Conservation (phyloP, 2,113 vertebrate species). For the Eurypyga helias region DNA sequence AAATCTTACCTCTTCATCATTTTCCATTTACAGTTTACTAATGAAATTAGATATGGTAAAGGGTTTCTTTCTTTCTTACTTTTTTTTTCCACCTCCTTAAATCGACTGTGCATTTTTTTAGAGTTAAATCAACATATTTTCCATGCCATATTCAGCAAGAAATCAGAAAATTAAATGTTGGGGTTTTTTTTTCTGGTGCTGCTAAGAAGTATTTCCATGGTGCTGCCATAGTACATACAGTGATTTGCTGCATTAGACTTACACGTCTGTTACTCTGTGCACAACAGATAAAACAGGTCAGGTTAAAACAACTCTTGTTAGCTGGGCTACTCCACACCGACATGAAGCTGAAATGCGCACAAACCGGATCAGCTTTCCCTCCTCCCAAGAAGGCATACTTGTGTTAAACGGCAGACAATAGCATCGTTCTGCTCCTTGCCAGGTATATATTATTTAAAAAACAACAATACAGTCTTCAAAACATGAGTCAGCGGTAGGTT, state of each 20-base stretch:
- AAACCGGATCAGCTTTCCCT: neutral
- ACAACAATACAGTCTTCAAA: neutral
- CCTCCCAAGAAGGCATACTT: neutral
- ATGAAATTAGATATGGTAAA: constrained; percentile 76
- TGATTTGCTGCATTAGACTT: constrained; percentile 36
- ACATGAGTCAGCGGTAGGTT: neutral
- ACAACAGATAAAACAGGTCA: constrained; percentile 21
- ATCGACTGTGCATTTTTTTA: constrained; percentile 72
- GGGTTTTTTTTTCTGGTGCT: neutral
- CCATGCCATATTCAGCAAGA: constrained; percentile 75
- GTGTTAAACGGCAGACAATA: neutral
- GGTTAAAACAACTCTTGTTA: constrained; percentile 22
- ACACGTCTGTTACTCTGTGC: constrained; percentile 7
- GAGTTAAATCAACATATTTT: constrained; percentile 78
- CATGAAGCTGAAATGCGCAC: constrained; percentile 29
- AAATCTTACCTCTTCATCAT: constrained; percentile 71
- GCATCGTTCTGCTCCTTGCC: neutral
- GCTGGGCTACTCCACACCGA: neutral
- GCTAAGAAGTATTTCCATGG: constrained; percentile 60
- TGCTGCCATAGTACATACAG: constrained; percentile 41
- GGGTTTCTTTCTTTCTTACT: constrained; percentile 40
- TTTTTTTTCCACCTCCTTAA: neutral
- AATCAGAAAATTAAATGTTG: constrained; percentile 73
- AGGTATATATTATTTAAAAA: neutral
- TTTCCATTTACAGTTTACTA: constrained; percentile 78